A percentile compares a stretch with the other conserved stretches of the same genome.
phyloP scores from a whole-genome alignment of 2,888 invertebrate species.

The Drosophila mimica region DNA sequence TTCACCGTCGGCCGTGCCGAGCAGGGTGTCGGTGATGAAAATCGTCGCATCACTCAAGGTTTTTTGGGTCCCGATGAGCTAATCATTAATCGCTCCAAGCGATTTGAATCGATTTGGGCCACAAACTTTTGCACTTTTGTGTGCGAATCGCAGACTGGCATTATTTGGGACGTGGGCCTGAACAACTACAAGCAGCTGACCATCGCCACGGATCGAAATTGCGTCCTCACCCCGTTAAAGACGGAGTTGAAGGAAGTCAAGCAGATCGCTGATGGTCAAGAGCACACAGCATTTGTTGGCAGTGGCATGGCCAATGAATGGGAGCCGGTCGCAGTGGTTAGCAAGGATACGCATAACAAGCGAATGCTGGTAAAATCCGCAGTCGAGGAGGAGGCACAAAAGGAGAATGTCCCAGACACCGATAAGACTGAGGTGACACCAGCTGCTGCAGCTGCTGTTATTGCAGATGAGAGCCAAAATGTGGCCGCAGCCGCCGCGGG shows the following conservation, averaged over 20 bases:
- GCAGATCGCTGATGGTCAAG: conserved; percentile 90
- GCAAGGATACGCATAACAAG: conserved; percentile 88
- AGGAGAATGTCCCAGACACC: conserved; percentile 45
- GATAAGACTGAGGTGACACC: conserved; percentile 37
- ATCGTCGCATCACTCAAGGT: conserved; percentile 86
- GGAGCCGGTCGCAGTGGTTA: conserved; percentile 88
- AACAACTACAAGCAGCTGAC: conserved; percentile 96
- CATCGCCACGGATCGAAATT: conserved; percentile 81
- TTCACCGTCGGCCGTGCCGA: conserved; percentile 96
- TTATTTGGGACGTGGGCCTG: conserved; percentile 94
- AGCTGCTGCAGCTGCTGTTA: conserved; percentile 7
- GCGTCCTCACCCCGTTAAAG: conserved; percentile 72
- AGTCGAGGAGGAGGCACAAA: conserved; percentile 41
- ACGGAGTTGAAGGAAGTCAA: conserved; percentile 80
- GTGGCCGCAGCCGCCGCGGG: neutral
- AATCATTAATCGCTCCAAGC: conserved; percentile 72
- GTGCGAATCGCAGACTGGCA: conserved; percentile 87
- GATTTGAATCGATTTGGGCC: conserved; percentile 92
- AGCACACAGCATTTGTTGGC: conserved; percentile 92
- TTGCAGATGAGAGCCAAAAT: neutral
- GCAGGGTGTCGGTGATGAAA: conserved; percentile 91
- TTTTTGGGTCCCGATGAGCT: conserved; percentile 82
- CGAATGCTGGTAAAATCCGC: conserved; percentile 86
- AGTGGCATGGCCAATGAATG: conserved; percentile 89
- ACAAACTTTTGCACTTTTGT: conserved; percentile 89